Evolutionary conservation across 2,113 vertebrate genomes (phyloP), one percentile per base, ranked within the genome.

Genomic region (Amia ocellicauda): DNA sequence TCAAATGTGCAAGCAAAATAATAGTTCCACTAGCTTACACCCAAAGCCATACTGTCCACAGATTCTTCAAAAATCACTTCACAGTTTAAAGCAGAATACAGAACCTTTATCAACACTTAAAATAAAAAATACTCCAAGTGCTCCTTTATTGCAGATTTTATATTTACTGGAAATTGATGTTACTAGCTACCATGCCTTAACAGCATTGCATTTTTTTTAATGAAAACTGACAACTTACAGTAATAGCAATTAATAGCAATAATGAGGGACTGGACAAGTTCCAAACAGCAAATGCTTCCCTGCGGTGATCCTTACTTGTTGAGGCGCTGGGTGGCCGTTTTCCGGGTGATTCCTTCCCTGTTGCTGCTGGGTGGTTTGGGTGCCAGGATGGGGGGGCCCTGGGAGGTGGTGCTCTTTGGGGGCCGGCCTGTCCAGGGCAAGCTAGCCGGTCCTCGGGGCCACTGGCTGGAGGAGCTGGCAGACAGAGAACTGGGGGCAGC

Each of bases 301-400:
- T 27, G 36, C 14, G 22, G 20, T 22, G 7, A 23, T 7, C 84
- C 92, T 94, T 94, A 97, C 96, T 89, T 95, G 84, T 85, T 82
- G 68, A 86, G 78, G 64, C 85, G 91, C 70, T 94, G 90, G 19
- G 84, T 71, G 76, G 86, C 41, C 17, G 83, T 77, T 77, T 90
- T 96, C 80, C 88, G 86, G 78, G 82, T 72, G 27, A 69, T 69
- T 67, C 82, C 68, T 62, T 92, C 91, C 64, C 85, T 89, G 72
- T 85, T 76, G 70, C 62, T 85, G 81, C 83, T 68, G 63, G 89
- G 94, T 28, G 94, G 93, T 68, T 92, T 95, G 36, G 95, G 92
- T 71, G 87, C 51, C 56, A 93, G 79, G 50, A 67, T 73, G 47
- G 86, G 79, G 60, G 80, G 78, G 55, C 68, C 81, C 62, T 77